Percentiles rank a stretch among this genome's conserved stretches.
Evolutionary conservation across 2,888 invertebrate species (phyloP).

Genomic region (Oxycera nigricornis): DNA sequence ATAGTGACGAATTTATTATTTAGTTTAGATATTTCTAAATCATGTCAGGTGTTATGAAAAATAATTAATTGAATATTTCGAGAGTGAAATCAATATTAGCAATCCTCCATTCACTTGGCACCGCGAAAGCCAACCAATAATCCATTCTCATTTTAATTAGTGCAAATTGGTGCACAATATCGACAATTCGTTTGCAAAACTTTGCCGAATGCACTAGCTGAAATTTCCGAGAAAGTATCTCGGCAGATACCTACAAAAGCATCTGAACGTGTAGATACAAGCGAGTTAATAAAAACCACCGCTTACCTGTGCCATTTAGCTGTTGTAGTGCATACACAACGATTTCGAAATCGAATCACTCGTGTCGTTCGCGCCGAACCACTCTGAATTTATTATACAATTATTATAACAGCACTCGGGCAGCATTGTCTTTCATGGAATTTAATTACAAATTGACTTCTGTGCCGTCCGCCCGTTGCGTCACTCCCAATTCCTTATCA

Average conservation of each 20-base stretch:
- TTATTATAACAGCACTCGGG: neutral
- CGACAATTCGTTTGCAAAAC: constrained; percentile 14
- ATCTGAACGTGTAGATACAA: neutral
- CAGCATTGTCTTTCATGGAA: neutral
- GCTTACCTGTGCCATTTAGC: constrained; percentile 34
- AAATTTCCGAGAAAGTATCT: constrained; percentile 14
- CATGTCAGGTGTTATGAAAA: too few species aligned
- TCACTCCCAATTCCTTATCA: neutral
- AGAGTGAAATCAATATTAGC: neutral
- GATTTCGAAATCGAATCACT: constrained; percentile 30
- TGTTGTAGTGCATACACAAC: constrained; percentile 6
- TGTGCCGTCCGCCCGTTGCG: neutral
- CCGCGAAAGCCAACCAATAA: neutral
- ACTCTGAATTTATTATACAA: neutral
- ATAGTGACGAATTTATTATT: too few species aligned
- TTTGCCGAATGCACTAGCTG: constrained; percentile 27
- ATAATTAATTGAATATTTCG: neutral
- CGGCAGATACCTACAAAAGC: neutral
- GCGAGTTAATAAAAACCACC: neutral
- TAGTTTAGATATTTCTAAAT: too few species aligned
- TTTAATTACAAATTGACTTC: constrained; percentile 14
- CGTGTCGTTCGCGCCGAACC: neutral
- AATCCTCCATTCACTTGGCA: neutral
- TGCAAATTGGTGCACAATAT: constrained; percentile 1
- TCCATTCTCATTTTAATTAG: constrained; percentile 21